Conservation (phyloP, 2,797 vertebrate genomes). For the Hephaestus fuliginosus region DNA sequence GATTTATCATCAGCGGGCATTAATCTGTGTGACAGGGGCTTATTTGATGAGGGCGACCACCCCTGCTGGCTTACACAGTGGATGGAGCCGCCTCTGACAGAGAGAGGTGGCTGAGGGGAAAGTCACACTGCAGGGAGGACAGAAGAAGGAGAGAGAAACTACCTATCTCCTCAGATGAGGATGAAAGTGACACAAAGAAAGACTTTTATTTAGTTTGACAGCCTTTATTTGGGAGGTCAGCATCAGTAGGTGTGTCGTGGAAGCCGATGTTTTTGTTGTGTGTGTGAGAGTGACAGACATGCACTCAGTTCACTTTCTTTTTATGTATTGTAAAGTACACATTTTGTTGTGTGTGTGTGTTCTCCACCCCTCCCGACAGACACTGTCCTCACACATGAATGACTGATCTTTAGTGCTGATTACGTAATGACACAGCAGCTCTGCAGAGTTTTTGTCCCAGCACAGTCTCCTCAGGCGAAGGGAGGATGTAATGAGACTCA, state of each 20-base stretch:
- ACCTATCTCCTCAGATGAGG: conserved; percentile 11
- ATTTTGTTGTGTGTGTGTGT: conserved; percentile 18
- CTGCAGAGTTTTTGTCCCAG: conserved; percentile 56
- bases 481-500: conserved; percentile 48
- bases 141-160: conserved; percentile 16
- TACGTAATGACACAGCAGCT: conserved; percentile 68
- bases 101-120: conserved; percentile 71
- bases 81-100: conserved; percentile 62
- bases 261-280: conserved; percentile 8
- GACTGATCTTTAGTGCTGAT: conserved; percentile 65
- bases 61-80: conserved; percentile 71
- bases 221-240: conserved; percentile 54
- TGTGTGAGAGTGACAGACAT: not conserved
- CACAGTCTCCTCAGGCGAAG: conserved; percentile 54
- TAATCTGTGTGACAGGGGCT: conserved; percentile 77
- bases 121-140: conserved; percentile 56
- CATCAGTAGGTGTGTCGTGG: conserved; percentile 25
- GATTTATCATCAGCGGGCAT: conserved; percentile 63
- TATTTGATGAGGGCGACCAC: conserved; percentile 72
- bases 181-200: not conserved
- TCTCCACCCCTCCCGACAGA: conserved; percentile 26
- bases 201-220: conserved; percentile 39
- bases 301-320: not conserved
- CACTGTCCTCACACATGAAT: conserved; percentile 62
- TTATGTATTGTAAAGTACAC: not conserved